These are phyloP conservation scores for Andrena trimmerana DNA, from an alignment of 2,888 invertebrate genomes.

Conservation along the genomic window DNA sequence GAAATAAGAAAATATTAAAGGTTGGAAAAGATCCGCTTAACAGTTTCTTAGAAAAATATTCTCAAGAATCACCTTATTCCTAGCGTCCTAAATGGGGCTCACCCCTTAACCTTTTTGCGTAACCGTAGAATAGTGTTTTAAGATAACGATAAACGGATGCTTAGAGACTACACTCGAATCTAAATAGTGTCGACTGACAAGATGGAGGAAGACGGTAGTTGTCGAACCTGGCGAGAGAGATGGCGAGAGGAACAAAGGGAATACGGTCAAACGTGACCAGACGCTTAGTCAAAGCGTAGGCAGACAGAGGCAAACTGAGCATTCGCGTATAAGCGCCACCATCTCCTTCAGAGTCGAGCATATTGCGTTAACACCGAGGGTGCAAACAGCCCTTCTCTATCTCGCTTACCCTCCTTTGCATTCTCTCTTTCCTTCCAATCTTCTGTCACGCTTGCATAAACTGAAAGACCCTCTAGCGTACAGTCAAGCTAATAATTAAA, in stretches of 20 bases:
- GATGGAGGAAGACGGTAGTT: not conserved
- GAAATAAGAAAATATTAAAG: too few relatives aligned
- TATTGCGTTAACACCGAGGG: conserved; percentile 83
- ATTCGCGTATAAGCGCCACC: conserved; percentile 63
- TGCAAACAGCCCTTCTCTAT: conserved; percentile 79
- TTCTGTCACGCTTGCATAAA: conserved; percentile 57
- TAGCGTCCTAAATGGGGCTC: too few relatives aligned
- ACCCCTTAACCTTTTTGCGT: not conserved
- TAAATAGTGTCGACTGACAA: not conserved
- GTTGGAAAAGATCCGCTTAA: too few relatives aligned
- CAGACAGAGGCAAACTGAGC: conserved; percentile 57
- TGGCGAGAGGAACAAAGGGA: conserved; percentile 45
- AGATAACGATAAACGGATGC: conserved; percentile 14
- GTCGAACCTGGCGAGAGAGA: conserved; percentile 29
- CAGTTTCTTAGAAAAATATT: too few relatives aligned
- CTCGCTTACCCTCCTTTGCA: conserved; percentile 30
- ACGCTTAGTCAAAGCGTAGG: conserved; percentile 55
- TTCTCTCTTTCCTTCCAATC: conserved; percentile 42
- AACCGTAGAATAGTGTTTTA: not conserved
- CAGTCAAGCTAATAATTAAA: conserved; percentile 83
- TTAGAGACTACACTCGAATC: conserved; percentile 23
- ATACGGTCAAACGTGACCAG: conserved; percentile 62
- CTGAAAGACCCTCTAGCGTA: conserved; percentile 63
- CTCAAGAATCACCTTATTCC: too few relatives aligned
- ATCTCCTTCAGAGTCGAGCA: conserved; percentile 74